Evolutionary conservation across 2,888 invertebrate genomes (phyloP).

Genomic region (Netelia virgata): DNA sequence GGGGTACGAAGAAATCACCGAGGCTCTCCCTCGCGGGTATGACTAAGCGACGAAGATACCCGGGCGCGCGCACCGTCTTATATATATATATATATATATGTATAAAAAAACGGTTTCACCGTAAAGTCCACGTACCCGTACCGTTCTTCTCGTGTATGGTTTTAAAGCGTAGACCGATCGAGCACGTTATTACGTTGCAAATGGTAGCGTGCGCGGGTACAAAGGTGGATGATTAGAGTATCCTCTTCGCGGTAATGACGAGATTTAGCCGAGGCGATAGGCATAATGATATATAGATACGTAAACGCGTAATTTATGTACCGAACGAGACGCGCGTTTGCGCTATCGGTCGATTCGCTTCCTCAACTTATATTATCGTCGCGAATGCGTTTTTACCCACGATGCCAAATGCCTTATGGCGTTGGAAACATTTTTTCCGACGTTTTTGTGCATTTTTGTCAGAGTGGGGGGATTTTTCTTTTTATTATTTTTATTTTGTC

Average conservation of each 20-base stretch:
- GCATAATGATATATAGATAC: neutral
- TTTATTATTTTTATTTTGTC: no score
- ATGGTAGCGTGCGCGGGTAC: neutral
- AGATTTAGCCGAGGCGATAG: neutral
- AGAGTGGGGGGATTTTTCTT: no score
- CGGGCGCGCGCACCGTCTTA: neutral
- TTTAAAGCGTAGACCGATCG: no score
- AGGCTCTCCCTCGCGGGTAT: slow-evolving; percentile 36
- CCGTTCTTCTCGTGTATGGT: no score
- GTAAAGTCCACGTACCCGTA: no score
- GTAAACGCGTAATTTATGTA: no score
- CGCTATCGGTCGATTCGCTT: neutral
- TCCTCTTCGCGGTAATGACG: neutral
- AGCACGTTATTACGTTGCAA: neutral
- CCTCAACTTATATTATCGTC: neutral
- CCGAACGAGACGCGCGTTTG: no score
- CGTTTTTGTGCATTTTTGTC: no score
- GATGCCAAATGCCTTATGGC: no score
- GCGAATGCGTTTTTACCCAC: neutral
- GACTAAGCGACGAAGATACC: slow-evolving; percentile 51
- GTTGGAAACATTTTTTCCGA: no score
- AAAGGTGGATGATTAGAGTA: neutral
- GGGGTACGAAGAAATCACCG: slow-evolving; percentile 52
- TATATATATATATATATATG: neutral
- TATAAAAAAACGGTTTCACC: neutral